A percentile compares a stretch with the other conserved stretches of the same genome.
These are phyloP conservation scores for Trilocha varians DNA, from an alignment of 2,888 invertebrate species.

Conservation along the genomic window DNA sequence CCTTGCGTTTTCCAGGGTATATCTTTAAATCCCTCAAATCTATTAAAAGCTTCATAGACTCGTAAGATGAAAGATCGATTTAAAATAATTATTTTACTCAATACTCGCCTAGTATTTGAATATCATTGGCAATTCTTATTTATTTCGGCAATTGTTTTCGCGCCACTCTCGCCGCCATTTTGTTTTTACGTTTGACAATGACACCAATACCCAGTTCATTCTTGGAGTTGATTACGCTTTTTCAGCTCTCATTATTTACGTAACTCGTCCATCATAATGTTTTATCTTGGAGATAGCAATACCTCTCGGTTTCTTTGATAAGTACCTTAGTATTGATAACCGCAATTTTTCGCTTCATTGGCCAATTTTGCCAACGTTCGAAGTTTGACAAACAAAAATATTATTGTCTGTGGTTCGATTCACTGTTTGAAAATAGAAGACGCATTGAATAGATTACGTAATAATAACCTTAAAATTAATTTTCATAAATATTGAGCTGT, in stretches of 20 bases:
- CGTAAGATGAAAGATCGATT: too few relatives aligned
- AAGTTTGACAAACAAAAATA: neutral
- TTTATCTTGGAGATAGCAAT: neutral
- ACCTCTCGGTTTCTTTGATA: neutral
- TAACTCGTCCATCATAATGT: neutral
- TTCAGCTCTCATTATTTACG: neutral
- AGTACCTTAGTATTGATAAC: neutral
- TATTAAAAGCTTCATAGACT: too few relatives aligned
- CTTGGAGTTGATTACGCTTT: neutral
- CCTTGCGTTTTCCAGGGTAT: too few relatives aligned
- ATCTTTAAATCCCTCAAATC: too few relatives aligned
- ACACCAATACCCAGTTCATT: neutral
- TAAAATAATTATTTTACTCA: too few relatives aligned
- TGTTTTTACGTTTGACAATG: neutral
- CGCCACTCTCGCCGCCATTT: neutral
- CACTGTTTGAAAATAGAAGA: too few relatives aligned
- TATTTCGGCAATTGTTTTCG: neutral
- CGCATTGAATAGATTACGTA: too few relatives aligned
- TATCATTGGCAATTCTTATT: too few relatives aligned
- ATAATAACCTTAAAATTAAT: too few relatives aligned
- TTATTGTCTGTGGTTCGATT: neutral
- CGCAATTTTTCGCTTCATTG: neutral
- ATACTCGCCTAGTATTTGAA: too few relatives aligned
- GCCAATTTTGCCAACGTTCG: neutral
- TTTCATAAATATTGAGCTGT: too few relatives aligned